phyloP scores from a whole-genome alignment of 2,888 invertebrate species.

The Clanis bilineata region DNA sequence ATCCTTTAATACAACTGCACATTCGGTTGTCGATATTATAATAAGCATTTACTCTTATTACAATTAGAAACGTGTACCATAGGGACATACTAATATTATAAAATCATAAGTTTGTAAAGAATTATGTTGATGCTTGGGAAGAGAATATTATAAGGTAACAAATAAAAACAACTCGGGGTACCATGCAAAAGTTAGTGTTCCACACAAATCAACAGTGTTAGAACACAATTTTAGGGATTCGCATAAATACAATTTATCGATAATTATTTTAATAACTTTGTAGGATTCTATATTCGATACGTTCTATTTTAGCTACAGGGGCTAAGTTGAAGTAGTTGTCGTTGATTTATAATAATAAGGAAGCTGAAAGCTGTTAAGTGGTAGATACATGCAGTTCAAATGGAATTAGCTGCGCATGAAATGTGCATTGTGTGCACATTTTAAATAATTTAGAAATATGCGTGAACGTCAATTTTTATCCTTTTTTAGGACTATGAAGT shows the following conservation, averaged over 20 bases:
- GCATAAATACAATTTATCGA: background rate
- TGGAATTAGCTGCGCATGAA: slow-evolving; percentile 36
- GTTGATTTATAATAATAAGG: slow-evolving; percentile 24
- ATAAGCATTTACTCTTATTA: too few species aligned
- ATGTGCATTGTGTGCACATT: slow-evolving; percentile 25
- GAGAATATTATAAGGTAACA: slow-evolving; percentile 3
- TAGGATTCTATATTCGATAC: slow-evolving; percentile 1
- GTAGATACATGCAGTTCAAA: slow-evolving; percentile 47
- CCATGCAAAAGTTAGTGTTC: slow-evolving; percentile 27
- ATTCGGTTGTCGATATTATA: too few species aligned
- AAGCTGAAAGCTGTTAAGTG: slow-evolving; percentile 46
- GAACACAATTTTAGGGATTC: background rate
- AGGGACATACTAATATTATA: too few species aligned
- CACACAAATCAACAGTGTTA: slow-evolving; percentile 24
- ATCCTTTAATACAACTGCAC: background rate
- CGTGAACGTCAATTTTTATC: background rate
- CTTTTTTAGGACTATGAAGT: background rate
- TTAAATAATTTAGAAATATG: background rate
- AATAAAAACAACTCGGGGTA: background rate
- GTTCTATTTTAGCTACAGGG: slow-evolving; percentile 1
- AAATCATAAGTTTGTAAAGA: background rate
- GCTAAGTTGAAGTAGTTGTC: background rate
- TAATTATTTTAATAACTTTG: background rate
- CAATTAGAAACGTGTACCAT: too few species aligned
- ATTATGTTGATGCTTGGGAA: background rate